These are phyloP conservation scores for Sarotherodon lohbergeri DNA, from an alignment of 2,113 vertebrate species.

Conservation along the genomic window DNA sequence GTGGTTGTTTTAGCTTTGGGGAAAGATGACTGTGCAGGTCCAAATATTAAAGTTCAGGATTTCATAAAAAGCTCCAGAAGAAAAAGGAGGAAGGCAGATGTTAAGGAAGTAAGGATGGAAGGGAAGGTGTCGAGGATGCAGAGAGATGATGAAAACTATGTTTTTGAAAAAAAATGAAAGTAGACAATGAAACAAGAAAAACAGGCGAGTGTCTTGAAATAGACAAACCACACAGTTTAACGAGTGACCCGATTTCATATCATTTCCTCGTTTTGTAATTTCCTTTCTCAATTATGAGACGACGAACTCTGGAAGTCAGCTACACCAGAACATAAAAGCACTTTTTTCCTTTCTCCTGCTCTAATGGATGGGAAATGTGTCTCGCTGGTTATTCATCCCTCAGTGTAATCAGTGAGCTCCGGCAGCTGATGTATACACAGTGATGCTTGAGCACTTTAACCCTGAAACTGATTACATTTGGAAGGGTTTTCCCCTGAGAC, in stretches of 20 bases:
- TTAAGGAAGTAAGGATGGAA: not conserved
- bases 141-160: not conserved
- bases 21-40: not conserved
- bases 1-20: not conserved
- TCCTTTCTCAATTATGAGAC: not conserved
- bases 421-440: slow-evolving; percentile 26
- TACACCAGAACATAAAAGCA: not conserved
- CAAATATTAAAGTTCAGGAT: not conserved
- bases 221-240: not conserved
- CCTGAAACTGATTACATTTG: slow-evolving; percentile 13
- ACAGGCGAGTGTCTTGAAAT: not conserved
- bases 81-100: rapidly evolving
- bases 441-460: slow-evolving; percentile 23
- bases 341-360: not conserved
- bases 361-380: not conserved
- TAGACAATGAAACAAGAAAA: not conserved
- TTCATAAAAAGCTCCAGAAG: not conserved
- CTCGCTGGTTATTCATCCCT: not conserved
- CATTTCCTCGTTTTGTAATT: not conserved
- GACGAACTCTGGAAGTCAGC: not conserved
- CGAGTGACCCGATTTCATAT: not conserved
- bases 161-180: rapidly evolving
- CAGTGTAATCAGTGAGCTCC: not conserved
- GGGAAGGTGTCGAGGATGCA: not conserved
- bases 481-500: not conserved